Evolutionary conservation across 30 jellyfish, hydroid and myxozoan species (phyloP).

Genomic region (Cassiopea xamachana): DNA sequence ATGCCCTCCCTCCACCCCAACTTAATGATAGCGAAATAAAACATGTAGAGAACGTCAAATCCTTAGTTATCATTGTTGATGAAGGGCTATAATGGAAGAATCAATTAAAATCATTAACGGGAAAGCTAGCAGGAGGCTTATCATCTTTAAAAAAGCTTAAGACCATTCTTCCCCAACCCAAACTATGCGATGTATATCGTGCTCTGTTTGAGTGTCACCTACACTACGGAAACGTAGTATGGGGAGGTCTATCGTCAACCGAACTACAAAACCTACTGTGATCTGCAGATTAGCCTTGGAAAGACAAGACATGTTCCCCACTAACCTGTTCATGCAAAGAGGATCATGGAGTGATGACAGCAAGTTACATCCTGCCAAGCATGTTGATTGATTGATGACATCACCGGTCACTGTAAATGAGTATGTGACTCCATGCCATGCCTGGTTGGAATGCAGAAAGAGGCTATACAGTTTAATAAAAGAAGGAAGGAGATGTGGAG

Average conservation of each 20-base stretch:
- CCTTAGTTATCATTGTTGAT: conserved; percentile 28
- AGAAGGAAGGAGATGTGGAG: too few species aligned
- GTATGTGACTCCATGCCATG: too few species aligned
- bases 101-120: conserved; percentile 35
- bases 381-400: too few species aligned
- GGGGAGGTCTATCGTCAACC: conserved; percentile 25
- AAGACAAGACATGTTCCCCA: too few species aligned
- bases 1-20: conserved; percentile 20
- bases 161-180: conserved; percentile 40
- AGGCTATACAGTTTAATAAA: too few species aligned
- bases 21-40: conserved; percentile 29
- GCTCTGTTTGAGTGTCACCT: conserved; percentile 58
- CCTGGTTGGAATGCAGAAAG: too few species aligned
- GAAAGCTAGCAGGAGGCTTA: conserved; percentile 56
- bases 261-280: conserved; percentile 26
- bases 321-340: too few species aligned
- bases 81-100: conserved; percentile 51
- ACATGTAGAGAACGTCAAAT: conserved; percentile 41
- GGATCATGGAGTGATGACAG: too few species aligned
- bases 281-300: too few species aligned
- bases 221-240: conserved; percentile 37
- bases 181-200: conserved; percentile 36
- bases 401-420: too few species aligned
- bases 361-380: too few species aligned
- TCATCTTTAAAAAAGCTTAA: conserved; percentile 34